Percentiles rank a stretch among this genome's conserved stretches.
These are phyloP conservation scores for Adelognathus sp. DNA, from an alignment of 2,888 invertebrate genomes.

Conservation along the genomic window DNA sequence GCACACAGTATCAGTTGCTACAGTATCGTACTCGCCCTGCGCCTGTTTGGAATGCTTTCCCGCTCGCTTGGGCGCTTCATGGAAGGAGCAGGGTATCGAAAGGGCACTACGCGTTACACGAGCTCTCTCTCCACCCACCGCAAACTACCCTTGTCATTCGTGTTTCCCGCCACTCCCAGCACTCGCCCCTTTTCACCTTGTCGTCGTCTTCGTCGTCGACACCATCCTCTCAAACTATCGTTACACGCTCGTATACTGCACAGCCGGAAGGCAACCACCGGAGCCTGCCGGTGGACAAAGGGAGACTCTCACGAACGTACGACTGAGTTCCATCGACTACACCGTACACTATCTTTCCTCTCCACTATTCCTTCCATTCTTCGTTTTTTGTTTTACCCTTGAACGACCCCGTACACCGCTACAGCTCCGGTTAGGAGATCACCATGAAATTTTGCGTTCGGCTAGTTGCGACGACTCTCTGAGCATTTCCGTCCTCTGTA, in stretches of 20 bases:
- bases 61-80: neutral
- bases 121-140: slow-evolving; percentile 11
- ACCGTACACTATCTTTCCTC: neutral
- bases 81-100: neutral
- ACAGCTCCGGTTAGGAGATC: neutral
- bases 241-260: slow-evolving; percentile 3
- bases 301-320: slow-evolving; percentile 13
- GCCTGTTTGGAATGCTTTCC: neutral
- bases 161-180: slow-evolving; percentile 15
- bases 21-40: neutral
- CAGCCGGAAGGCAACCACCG: slow-evolving; percentile 16
- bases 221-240: slow-evolving; percentile 12
- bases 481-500: too few relatives aligned
- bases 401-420: neutral
- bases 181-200: too few relatives aligned
- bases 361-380: neutral
- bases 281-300: slow-evolving; percentile 29
- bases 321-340: slow-evolving; percentile 40
- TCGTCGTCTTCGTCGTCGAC: neutral
- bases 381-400: neutral
- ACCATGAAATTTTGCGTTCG: neutral
- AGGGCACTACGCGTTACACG: slow-evolving; percentile 12
- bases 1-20: neutral
- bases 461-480: neutral
- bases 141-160: slow-evolving; percentile 47